A percentile compares a stretch with the other conserved stretches of the same genome.
These are phyloP conservation scores for Drosophila niveifrons DNA, from an alignment of 2,888 invertebrate species.

Conservation along the genomic window DNA sequence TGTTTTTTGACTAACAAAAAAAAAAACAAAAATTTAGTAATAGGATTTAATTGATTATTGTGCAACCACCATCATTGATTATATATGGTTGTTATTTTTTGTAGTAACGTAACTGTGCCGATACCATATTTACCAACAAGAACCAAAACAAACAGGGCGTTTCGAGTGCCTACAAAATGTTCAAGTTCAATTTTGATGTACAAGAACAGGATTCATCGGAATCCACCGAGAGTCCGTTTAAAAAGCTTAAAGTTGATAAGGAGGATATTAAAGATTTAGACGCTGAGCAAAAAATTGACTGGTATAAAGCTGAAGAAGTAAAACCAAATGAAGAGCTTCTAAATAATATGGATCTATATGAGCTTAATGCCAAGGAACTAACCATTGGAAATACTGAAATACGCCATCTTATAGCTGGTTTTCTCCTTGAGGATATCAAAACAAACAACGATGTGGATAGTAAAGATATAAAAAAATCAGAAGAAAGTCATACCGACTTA, in stretches of 20 bases:
- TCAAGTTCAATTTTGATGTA: constrained; percentile 83
- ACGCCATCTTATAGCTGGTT: constrained; percentile 74
- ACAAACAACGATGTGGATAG: constrained; percentile 55
- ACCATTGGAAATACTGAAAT: constrained; percentile 60
- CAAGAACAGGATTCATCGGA: constrained; percentile 49
- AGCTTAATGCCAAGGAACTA: constrained; percentile 72
- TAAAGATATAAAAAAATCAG: constrained; percentile 85
- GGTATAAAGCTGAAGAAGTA: constrained; percentile 79
- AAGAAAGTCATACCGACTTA: constrained; percentile 90
- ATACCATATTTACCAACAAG: background rate
- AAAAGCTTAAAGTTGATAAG: constrained; percentile 26
- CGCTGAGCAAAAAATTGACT: constrained; percentile 36
- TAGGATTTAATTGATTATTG: background rate
- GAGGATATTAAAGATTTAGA: background rate
- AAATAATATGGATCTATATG: constrained; percentile 76
- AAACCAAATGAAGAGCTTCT: constrained; percentile 50
- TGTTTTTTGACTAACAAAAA: background rate
- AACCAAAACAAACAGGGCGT: constrained; percentile 49
- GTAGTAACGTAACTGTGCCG: constrained; percentile 5
- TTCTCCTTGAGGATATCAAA: constrained; percentile 76
- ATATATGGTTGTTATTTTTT: background rate
- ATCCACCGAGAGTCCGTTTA: constrained; percentile 41
- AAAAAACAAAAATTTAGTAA: background rate
- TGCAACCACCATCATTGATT: background rate
- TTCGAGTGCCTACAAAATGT: constrained; percentile 65